Evolutionary conservation across 2,888 invertebrate species (phyloP), one percentile per base, ranked within the genome.

Genomic region (Actias luna): DNA sequence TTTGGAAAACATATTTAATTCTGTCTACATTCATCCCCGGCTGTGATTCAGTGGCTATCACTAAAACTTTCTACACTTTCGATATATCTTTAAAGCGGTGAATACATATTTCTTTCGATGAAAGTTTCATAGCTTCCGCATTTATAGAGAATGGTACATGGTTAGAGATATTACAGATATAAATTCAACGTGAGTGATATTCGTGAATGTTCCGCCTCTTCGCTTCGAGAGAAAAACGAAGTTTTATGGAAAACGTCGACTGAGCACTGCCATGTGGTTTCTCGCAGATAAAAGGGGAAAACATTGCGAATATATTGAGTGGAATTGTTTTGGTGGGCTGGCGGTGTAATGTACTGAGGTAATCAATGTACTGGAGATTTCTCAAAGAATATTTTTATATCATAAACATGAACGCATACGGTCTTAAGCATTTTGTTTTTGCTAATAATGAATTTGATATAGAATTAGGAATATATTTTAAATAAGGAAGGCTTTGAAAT

Each of bases 161-260:
- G 46, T 46, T n/a, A n/a, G n/a, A 22, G 46, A 25, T 39, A 39
- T 46, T 46, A 12, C 75, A 76, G 80, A 83, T 83, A 89, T 90
- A 89, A 86, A 89, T 88, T 88, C 73, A 73, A 74, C 79, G 79
- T 83, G 87, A 88, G 84, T 84, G 83, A 84, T 87, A 84, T 87
- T 87, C 87, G 87, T 76, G 84, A 80, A 76, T 75, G 72, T 74
- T 74, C 75, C 76, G 75, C 72, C 74, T 67, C 72, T 64, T 33
- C 62, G 63, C 61, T 60, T 42, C 63, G 64, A 64, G 61, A 63
- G 68, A 77, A 35, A 50, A 39, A 74, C 72, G 67, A 74, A 72
- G 75, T 73, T 79, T 80, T 62, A 59, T 62, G 59, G 58, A 36
- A 62, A 52, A 75, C 74, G 70, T 65, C 58, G 67, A 52, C 39